Conservation (phyloP, 53 echinoderm and acorn worm species). For the Zoroaster sp. region DNA sequence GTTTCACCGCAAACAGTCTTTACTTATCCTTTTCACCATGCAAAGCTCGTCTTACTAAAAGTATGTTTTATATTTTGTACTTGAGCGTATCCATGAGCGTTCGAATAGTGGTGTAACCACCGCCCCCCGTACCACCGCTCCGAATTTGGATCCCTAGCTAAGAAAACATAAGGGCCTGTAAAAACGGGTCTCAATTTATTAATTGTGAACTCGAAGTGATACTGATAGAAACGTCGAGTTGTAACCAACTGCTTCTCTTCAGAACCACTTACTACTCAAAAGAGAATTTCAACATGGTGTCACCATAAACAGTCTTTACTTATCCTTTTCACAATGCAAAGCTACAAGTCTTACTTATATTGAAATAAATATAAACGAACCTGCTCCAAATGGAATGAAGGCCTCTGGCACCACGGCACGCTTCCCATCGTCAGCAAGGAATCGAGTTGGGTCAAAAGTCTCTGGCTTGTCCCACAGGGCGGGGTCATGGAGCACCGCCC, state of each 20-base stretch:
- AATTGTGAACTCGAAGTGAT: neutral
- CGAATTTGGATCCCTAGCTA: neutral
- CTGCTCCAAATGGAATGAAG: conserved; percentile 37
- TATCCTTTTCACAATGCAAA: too few species aligned
- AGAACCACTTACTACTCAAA: too few species aligned
- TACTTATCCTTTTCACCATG: too few species aligned
- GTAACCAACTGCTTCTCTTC: too few species aligned
- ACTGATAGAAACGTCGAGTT: too few species aligned
- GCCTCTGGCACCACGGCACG: conserved; percentile 15
- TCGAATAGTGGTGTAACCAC: neutral
- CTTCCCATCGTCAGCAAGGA: conserved; percentile 1
- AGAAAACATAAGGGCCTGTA: neutral
- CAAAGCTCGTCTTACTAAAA: neutral
- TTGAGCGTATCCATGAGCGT: too few species aligned
- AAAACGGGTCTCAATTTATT: neutral
- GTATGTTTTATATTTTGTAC: too few species aligned
- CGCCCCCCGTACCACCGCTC: neutral
- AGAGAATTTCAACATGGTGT: too few species aligned
- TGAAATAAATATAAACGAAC: neutral
- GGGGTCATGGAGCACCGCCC: conserved; percentile 26
- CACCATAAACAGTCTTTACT: too few species aligned
- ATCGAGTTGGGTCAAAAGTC: neutral
- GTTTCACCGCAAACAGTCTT: too few species aligned
- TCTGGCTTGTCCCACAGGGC: neutral
- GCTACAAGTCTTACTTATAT: too few species aligned